Evolutionary conservation across 2,113 vertebrate species (phyloP).

Genomic region (Aythya baeri): DNA sequence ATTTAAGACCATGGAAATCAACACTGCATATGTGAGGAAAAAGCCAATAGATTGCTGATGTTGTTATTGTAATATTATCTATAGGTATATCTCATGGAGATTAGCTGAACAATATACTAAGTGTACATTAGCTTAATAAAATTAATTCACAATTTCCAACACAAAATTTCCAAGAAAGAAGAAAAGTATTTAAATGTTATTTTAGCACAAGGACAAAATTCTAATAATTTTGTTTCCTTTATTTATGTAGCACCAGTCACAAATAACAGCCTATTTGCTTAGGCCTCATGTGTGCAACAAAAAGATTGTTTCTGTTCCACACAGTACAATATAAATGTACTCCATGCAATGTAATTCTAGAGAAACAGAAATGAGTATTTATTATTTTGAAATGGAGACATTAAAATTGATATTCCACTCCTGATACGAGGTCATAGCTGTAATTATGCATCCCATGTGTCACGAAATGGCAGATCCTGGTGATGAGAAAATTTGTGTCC

Average conservation of each 20-base stretch:
- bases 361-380: neutral
- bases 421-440: neutral
- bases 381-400: neutral
- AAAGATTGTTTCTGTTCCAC: neutral
- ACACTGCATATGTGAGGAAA: neutral
- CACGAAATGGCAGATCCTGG: neutral
- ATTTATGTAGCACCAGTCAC: neutral
- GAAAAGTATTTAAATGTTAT: neutral
- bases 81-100: neutral
- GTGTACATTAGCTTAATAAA: neutral
- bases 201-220: neutral
- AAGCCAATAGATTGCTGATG: accelerated
- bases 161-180: neutral
- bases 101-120: neutral
- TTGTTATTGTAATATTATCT: neutral
- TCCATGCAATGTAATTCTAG: neutral
- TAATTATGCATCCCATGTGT: neutral
- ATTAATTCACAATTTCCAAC: neutral
- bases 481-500: neutral
- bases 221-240: neutral
- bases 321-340: neutral
- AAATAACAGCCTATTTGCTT: neutral
- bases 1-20: neutral
- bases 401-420: neutral
- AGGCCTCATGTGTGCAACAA: neutral